These are phyloP conservation scores for Spilosoma lubricipeda DNA, from an alignment of 2,888 invertebrate genomes.

Conservation along the genomic window DNA sequence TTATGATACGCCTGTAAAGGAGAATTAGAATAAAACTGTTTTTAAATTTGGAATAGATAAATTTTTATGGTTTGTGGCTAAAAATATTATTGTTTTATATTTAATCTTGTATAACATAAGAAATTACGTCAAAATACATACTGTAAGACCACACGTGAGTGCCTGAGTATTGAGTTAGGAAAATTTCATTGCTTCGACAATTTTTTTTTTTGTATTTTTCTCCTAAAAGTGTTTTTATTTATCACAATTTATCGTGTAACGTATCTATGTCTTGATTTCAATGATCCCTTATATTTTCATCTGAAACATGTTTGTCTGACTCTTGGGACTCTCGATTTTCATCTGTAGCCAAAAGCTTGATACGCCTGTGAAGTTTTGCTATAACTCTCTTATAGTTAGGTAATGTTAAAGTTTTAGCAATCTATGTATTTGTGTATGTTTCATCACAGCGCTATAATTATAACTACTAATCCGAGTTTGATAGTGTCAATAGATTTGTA, in stretches of 20 bases:
- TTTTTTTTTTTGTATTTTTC: background rate
- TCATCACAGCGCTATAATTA: too few species aligned
- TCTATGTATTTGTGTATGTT: too few species aligned
- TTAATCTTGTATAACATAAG: background rate
- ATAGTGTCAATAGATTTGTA: too few species aligned
- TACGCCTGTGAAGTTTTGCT: background rate
- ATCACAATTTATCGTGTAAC: too few species aligned
- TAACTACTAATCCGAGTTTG: too few species aligned
- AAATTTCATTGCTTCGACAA: background rate
- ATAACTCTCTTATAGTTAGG: too few species aligned
- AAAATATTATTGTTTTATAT: background rate
- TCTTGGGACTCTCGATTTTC: background rate
- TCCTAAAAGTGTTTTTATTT: background rate
- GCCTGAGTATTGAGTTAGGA: background rate
- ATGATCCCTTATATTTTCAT: too few species aligned
- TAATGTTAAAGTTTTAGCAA: too few species aligned
- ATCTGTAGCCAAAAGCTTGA: background rate
- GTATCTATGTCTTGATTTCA: too few species aligned
- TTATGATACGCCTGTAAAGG: slow-evolving; percentile 17
- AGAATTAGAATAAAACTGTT: background rate
- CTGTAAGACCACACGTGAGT: background rate
- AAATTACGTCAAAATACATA: background rate
- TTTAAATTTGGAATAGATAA: slow-evolving; percentile 1
- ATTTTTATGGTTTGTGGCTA: background rate
- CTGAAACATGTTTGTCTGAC: too few species aligned